Percentiles rank a stretch among this genome's conserved stretches.
These are phyloP conservation scores for Scophthalmus maximus DNA, from an alignment of 2,113 vertebrate genomes.

Conservation along the genomic window DNA sequence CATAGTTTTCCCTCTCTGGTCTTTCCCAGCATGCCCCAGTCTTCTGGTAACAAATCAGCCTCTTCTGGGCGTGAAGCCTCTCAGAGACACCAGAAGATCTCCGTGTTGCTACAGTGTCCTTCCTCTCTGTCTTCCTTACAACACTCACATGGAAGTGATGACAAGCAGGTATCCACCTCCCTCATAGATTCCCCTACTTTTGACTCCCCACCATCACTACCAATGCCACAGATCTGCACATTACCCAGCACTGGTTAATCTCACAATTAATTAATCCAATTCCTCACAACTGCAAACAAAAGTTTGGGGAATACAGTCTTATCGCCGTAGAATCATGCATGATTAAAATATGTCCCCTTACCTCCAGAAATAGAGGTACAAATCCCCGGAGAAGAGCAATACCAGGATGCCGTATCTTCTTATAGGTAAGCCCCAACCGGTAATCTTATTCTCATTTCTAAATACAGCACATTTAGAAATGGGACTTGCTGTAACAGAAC, in stretches of 20 bases:
- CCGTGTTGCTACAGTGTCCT: slow-evolving; percentile 28
- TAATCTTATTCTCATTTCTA: background rate
- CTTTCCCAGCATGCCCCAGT: slow-evolving; percentile 8
- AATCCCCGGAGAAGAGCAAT: background rate
- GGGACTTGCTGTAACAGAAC: background rate
- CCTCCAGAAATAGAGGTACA: background rate
- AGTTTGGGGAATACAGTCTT: too few relatives aligned
- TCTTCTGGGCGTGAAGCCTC: slow-evolving; percentile 19
- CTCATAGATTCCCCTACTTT: background rate
- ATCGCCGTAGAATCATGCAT: background rate
- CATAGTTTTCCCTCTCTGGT: slow-evolving; percentile 4
- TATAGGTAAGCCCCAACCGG: background rate
- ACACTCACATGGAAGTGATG: slow-evolving; percentile 37
- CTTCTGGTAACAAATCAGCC: slow-evolving; percentile 30
- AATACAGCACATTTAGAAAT: background rate
- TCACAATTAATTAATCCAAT: slow-evolving; percentile 2
- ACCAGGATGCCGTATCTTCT: background rate
- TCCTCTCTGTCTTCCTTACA: slow-evolving; percentile 5
- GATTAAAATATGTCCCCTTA: slow-evolving; percentile 1
- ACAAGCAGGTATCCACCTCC: slow-evolving; percentile 39
- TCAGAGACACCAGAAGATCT: slow-evolving; percentile 24
- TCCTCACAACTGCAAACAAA: background rate
- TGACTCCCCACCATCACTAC: slow-evolving; percentile 7
- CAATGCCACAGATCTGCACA: slow-evolving; percentile 44
- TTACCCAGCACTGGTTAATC: slow-evolving; percentile 47